These are phyloP conservation scores for Mormyrus proboscirostris DNA, from an alignment of 2,797 vertebrate genomes.

Conservation along the genomic window DNA sequence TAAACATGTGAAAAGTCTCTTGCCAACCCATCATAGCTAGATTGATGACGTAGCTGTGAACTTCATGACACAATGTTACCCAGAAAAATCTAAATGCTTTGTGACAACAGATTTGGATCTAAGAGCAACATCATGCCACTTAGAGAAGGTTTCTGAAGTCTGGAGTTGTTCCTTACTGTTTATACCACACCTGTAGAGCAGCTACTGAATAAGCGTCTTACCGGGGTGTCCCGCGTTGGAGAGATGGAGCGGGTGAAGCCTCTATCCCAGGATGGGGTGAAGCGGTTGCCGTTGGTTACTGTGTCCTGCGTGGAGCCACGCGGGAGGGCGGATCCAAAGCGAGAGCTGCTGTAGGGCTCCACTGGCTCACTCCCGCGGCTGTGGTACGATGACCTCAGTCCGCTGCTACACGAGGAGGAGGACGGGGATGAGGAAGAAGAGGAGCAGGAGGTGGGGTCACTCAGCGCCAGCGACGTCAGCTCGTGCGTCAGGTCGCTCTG, in stretches of 20 bases:
- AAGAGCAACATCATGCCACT: background rate
- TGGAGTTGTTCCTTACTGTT: background rate
- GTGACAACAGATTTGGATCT: background rate
- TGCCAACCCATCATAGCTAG: background rate
- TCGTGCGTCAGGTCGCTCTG: conserved; percentile 85
- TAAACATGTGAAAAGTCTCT: background rate
- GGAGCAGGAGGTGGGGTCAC: conserved; percentile 55
- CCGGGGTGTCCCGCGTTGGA: conserved; percentile 58
- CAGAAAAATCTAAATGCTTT: background rate
- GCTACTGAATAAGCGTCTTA: conserved; percentile 49
- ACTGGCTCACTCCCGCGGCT: conserved; percentile 59
- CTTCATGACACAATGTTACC: background rate
- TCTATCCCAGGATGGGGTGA: conserved; percentile 48
- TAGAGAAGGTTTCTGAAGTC: background rate
- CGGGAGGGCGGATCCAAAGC: conserved; percentile 46
- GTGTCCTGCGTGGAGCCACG: conserved; percentile 65
- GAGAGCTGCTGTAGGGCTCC: conserved; percentile 60
- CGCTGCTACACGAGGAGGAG: conserved; percentile 55
- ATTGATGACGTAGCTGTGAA: background rate
- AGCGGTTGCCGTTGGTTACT: conserved; percentile 50
- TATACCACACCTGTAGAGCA: background rate
- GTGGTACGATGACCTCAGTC: conserved; percentile 69
- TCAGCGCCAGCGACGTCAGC: conserved; percentile 70
- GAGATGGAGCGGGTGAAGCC: conserved; percentile 48
- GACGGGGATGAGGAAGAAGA: conserved; percentile 41